These are phyloP conservation scores for Phrynocephalus versicolor DNA, from an alignment of 2,113 vertebrate species.

Conservation along the genomic window DNA sequence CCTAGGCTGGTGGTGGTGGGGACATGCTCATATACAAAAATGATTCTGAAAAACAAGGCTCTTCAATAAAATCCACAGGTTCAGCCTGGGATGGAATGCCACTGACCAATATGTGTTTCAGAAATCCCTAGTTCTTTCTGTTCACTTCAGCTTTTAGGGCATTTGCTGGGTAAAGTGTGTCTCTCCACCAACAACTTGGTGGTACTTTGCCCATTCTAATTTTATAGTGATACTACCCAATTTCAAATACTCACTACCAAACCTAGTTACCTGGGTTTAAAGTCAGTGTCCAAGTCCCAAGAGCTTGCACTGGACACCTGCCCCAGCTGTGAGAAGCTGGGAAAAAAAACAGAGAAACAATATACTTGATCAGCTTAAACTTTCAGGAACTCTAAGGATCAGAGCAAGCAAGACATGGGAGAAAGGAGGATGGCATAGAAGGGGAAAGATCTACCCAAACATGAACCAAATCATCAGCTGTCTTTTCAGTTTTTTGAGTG, in stretches of 20 bases:
- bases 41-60: neutral
- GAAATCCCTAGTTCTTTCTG: too few relatives aligned
- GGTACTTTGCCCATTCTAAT: too few relatives aligned
- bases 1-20: too few relatives aligned
- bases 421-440: neutral
- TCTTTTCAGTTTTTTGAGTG: neutral
- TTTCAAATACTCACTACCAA: neutral
- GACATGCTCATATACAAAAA: neutral
- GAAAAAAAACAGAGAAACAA: conserved; percentile 20
- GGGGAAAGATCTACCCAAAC: neutral
- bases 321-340: conserved; percentile 15
- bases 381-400: neutral
- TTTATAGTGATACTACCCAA: neutral
- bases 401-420: neutral
- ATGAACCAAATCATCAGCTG: neutral
- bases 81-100: neutral
- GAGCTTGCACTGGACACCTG: conserved; percentile 1
- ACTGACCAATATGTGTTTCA: neutral
- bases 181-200: too few relatives aligned
- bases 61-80: neutral
- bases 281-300: conserved; percentile 7
- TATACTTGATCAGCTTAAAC: neutral
- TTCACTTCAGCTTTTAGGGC: too few relatives aligned
- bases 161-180: too few relatives aligned
- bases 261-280: conserved; percentile 15